Evolutionary conservation across 2,797 vertebrate genomes (phyloP).

Genomic region (Phoeniculus purpureus): DNA sequence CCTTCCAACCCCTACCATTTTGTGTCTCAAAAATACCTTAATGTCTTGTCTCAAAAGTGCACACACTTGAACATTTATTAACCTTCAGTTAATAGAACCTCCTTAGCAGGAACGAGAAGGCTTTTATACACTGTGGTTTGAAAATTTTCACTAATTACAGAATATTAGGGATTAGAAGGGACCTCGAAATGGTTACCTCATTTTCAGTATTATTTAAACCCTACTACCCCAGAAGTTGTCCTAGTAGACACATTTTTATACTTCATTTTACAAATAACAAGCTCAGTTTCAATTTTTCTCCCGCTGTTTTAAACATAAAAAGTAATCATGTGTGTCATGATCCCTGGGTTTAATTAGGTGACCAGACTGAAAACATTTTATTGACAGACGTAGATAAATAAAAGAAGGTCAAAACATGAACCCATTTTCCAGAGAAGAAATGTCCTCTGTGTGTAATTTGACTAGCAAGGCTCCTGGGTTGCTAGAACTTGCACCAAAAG

Average conservation of each 20-base stretch:
- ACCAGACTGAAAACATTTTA: not conserved
- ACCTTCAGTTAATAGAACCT: not conserved
- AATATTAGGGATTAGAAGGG: no score
- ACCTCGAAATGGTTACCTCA: not conserved
- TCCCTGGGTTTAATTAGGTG: slow-evolving; percentile 35
- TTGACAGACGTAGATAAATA: not conserved
- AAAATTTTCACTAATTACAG: not conserved
- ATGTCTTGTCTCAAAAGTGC: not conserved
- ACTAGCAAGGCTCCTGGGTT: not conserved
- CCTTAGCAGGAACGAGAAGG: not conserved
- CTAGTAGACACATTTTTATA: not conserved
- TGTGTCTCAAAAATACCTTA: not conserved
- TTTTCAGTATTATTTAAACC: not conserved
- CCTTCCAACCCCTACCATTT: no score
- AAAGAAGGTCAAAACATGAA: slow-evolving; percentile 32
- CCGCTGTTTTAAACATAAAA: slow-evolving; percentile 17
- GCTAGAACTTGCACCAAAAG: slow-evolving; percentile 1
- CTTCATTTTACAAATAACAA: not conserved
- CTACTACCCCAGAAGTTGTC: not conserved
- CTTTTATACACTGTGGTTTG: not conserved
- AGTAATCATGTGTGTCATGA: slow-evolving; percentile 12
- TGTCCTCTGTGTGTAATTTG: not conserved
- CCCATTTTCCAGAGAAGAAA: slow-evolving; percentile 15
- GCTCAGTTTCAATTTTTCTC: not conserved
- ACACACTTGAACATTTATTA: not conserved